Conservation (phyloP, 2,797 vertebrate species). For the Rhynchotus rufescens region DNA sequence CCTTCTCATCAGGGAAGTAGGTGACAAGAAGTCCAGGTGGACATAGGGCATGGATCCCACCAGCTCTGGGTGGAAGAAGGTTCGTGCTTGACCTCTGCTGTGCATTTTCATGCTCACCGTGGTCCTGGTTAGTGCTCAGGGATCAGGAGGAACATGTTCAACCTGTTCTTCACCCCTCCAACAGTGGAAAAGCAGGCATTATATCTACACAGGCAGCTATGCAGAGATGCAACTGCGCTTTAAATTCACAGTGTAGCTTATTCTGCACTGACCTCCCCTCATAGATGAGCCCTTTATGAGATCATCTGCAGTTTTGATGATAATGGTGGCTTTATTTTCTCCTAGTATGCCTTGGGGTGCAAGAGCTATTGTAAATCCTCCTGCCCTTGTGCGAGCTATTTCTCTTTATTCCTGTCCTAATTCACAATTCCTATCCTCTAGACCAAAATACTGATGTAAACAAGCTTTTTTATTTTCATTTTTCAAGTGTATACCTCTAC, state of each 20-base stretch:
- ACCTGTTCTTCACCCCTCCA: accelerated
- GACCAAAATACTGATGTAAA: conserved; percentile 63
- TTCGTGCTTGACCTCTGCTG: neutral
- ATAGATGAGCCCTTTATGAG: conserved; percentile 66
- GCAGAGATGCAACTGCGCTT: neutral
- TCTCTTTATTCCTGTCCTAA: conserved; percentile 31
- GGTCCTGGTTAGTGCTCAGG: neutral
- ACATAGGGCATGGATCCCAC: neutral
- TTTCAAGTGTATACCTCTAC: conserved; percentile 55
- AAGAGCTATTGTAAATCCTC: conserved; percentile 64
- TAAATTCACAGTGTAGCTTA: conserved; percentile 45
- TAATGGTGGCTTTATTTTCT: conserved; percentile 59
- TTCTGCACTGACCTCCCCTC: conserved; percentile 19
- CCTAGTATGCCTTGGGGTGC: conserved; percentile 62
- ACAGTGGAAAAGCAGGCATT: accelerated
- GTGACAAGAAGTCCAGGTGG: accelerated
- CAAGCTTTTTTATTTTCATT: conserved; percentile 72
- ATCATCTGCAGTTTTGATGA: conserved; percentile 73
- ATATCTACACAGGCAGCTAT: accelerated
- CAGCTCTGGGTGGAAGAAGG: neutral
- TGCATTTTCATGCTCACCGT: neutral
- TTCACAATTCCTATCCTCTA: conserved; percentile 44
- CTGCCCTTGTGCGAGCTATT: neutral
- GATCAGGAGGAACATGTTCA: accelerated
- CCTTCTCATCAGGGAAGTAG: neutral